A percentile compares a stretch with the other conserved stretches of the same genome.
phyloP scores from a whole-genome alignment of 2,888 invertebrate species.

The Philaethria dido region DNA sequence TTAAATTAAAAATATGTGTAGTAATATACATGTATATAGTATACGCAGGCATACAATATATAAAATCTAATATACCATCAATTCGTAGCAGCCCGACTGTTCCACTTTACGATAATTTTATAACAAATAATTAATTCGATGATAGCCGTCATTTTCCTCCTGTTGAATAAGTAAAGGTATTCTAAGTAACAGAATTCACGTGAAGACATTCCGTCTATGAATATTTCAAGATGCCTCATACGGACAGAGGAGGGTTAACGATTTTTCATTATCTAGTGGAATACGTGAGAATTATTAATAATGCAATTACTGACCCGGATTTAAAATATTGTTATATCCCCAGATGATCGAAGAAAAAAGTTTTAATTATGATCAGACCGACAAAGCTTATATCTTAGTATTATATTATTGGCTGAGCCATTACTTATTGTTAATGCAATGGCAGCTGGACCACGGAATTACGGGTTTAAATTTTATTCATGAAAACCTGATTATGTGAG shows the following conservation, averaged over 20 bases:
- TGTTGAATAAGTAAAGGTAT: slow-evolving; percentile 13
- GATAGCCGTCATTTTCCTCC: slow-evolving; percentile 9
- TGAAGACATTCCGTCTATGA: slow-evolving; percentile 20
- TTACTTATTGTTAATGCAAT: no score
- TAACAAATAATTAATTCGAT: slow-evolving; percentile 20
- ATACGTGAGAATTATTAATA: slow-evolving; percentile 32
- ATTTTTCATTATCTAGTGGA: slow-evolving; percentile 27
- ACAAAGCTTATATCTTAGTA: no score
- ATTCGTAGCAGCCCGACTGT: neutral
- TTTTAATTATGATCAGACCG: no score
- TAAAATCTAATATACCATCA: slow-evolving; percentile 9
- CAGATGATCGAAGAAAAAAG: no score
- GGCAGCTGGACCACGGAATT: no score
- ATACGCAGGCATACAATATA: neutral
- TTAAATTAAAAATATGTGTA: no score
- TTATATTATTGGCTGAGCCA: no score
- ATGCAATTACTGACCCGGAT: slow-evolving; percentile 27
- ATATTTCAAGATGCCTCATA: slow-evolving; percentile 27
- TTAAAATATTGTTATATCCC: slow-evolving; percentile 5
- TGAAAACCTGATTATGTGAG: no score
- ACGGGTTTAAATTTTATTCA: no score
- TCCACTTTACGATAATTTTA: slow-evolving; percentile 18
- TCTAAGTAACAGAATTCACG: slow-evolving; percentile 17
- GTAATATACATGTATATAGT: no score
- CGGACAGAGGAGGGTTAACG: slow-evolving; percentile 25